Evolutionary conservation across 2,797 vertebrate genomes (phyloP).

Genomic region (Psittacula echo): DNA sequence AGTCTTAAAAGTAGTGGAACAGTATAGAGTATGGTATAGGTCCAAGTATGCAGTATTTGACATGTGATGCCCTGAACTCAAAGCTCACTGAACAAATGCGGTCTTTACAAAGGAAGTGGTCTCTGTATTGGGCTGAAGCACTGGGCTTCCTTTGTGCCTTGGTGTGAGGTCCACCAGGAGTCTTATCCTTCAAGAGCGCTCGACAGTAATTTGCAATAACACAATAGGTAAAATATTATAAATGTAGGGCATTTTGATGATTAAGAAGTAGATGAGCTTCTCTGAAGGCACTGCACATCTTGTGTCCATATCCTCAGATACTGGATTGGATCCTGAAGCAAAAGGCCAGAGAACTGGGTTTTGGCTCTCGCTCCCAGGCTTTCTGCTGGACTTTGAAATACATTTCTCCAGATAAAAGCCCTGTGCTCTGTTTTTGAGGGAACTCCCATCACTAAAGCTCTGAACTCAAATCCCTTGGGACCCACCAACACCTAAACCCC

Average conservation of each 20-base stretch:
- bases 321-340: neutral
- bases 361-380: neutral
- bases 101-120: neutral
- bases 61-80: neutral
- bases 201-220: neutral
- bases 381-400: neutral
- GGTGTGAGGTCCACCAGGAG: neutral
- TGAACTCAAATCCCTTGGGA: neutral
- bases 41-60: rapidly evolving
- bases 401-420: neutral
- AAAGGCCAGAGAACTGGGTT: neutral
- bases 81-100: neutral
- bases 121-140: neutral
- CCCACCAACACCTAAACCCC: neutral
- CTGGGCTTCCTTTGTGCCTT: neutral
- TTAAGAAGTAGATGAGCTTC: neutral
- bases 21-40: too few relatives aligned
- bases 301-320: neutral
- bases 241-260: neutral
- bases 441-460: neutral
- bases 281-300: neutral
- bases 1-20: neutral
- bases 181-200: neutral
- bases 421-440: neutral
- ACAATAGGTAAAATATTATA: neutral